These are phyloP conservation scores for Myrmecophaga tridactyla DNA, from an alignment of 2,113 vertebrate genomes.

Conservation along the genomic window DNA sequence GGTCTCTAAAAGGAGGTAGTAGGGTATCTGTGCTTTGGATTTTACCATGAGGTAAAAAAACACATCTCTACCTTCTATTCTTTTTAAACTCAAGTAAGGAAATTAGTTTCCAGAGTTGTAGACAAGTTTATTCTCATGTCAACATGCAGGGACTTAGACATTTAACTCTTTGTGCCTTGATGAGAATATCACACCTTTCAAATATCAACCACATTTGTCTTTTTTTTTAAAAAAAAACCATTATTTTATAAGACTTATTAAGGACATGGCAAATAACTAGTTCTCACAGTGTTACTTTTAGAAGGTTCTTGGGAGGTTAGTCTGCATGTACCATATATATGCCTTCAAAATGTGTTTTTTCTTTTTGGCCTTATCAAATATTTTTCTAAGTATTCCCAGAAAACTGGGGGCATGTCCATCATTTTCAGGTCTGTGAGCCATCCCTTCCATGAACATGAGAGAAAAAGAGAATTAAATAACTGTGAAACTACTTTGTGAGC, in stretches of 20 bases:
- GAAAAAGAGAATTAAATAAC: not conserved
- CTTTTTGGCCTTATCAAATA: not conserved
- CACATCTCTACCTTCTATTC: conserved; percentile 42
- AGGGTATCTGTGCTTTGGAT: not conserved
- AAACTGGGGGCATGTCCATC: not conserved
- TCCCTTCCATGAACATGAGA: not conserved
- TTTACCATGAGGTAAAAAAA: conserved; percentile 54
- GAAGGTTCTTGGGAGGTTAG: not conserved
- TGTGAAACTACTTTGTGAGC: not conserved
- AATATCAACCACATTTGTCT: conserved; percentile 36
- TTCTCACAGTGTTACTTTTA: not conserved
- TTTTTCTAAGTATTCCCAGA: too few relatives aligned
- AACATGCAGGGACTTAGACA: too few relatives aligned
- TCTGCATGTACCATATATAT: not conserved
- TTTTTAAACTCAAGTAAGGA: conserved; percentile 28
- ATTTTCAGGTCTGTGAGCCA: not conserved
- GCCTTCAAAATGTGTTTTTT: not conserved
- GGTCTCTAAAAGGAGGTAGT: conserved; percentile 2
- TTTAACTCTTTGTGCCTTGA: too few relatives aligned
- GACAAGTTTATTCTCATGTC: too few relatives aligned
- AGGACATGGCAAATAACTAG: not conserved
- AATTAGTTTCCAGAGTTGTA: conserved; percentile 1
- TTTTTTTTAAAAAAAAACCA: conserved; percentile 46
- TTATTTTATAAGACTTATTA: not conserved
- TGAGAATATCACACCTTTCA: conserved; percentile 43